Evolutionary conservation across 2,888 invertebrate genomes (phyloP).

Genomic region (Agrotis segetum): DNA sequence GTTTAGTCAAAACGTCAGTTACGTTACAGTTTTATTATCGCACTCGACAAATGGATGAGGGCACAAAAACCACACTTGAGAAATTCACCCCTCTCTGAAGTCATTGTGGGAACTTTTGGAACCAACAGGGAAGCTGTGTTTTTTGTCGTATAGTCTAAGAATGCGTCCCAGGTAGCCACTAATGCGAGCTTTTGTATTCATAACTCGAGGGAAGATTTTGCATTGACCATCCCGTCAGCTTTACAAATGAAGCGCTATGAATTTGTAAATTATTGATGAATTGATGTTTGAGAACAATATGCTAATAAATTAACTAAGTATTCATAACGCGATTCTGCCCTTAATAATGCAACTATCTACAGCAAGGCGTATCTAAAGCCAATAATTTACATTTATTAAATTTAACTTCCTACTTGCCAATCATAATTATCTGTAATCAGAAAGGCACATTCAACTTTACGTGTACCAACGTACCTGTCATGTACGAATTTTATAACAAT

Average conservation of each 20-base stretch:
- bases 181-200: conserved; percentile 79
- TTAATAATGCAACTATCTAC: conserved; percentile 33
- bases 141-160: conserved; percentile 81
- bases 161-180: conserved; percentile 85
- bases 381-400: conserved; percentile 45
- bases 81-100: conserved; percentile 83
- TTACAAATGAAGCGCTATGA: conserved; percentile 52
- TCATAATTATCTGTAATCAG: conserved; percentile 44
- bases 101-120: conserved; percentile 86
- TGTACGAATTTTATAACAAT: conserved; percentile 44
- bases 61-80: conserved; percentile 89
- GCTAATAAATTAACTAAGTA: conserved; percentile 35
- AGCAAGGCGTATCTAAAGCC: conserved; percentile 16
- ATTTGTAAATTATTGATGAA: conserved; percentile 50
- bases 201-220: conserved; percentile 66
- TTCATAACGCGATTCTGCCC: conserved; percentile 38
- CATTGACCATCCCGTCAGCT: conserved; percentile 58
- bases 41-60: conserved; percentile 84
- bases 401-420: conserved; percentile 37
- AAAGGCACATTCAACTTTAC: conserved; percentile 38
- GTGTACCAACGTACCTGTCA: conserved; percentile 36
- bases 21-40: conserved; percentile 83
- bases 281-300: conserved; percentile 32
- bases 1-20: conserved; percentile 71
- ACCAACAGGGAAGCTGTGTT: conserved; percentile 79